These are phyloP conservation scores for Lepisosteus oculatus DNA, from an alignment of 2,113 vertebrate species.

Conservation along the genomic window DNA sequence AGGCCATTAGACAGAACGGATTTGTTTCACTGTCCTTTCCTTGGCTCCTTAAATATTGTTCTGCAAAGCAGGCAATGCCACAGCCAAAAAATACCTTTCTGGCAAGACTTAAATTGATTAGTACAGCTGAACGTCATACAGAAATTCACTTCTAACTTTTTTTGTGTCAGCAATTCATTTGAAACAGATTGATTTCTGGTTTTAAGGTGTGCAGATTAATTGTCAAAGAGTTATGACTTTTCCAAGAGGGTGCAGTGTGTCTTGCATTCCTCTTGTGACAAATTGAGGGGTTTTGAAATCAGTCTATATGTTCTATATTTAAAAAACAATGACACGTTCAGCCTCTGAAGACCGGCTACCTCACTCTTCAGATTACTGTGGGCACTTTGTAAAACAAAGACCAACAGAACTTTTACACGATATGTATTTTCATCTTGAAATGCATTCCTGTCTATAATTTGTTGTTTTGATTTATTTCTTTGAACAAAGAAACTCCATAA, in stretches of 20 bases:
- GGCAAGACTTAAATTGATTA: too few species aligned
- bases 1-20: too few species aligned
- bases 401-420: background rate
- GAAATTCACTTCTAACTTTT: conserved; percentile 21
- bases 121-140: background rate
- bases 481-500: conserved; percentile 8
- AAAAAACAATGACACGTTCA: conserved; percentile 12
- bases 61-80: too few species aligned
- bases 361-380: background rate
- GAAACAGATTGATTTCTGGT: conserved; percentile 23
- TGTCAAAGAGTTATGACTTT: conserved; percentile 27
- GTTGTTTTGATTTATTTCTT: background rate
- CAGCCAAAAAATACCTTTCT: too few species aligned
- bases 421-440: background rate
- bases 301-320: conserved; percentile 8
- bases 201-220: conserved; percentile 30
- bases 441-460: background rate
- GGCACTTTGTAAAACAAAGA: background rate
- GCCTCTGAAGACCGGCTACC: background rate
- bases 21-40: too few species aligned
- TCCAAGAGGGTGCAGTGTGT: background rate
- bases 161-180: conserved; percentile 21
- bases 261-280: background rate
- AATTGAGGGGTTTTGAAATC: conserved; percentile 30
- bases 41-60: too few species aligned